These are phyloP conservation scores for Lasius fuliginosus DNA, from an alignment of 2,888 invertebrate species.

Conservation along the genomic window DNA sequence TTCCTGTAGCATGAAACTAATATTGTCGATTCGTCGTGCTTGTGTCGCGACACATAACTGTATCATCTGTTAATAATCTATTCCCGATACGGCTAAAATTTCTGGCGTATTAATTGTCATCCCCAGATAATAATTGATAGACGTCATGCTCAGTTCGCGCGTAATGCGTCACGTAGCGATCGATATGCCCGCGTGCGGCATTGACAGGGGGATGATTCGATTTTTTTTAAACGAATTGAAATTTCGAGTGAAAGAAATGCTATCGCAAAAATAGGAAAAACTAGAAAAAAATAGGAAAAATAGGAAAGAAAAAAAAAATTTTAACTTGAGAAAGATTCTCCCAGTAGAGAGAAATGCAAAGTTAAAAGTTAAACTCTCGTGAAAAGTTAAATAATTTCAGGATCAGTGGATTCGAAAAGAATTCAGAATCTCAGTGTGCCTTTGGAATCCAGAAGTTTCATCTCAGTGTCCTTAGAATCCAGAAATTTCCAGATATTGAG, in stretches of 20 bases:
- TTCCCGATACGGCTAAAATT: constrained; percentile 30
- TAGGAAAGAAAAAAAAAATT: background rate
- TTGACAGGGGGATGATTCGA: constrained; percentile 14
- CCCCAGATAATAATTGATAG: constrained; percentile 56
- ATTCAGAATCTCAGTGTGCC: background rate
- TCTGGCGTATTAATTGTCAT: constrained; percentile 56
- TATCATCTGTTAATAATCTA: constrained; percentile 56
- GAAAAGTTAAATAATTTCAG: background rate
- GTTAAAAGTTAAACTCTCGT: background rate
- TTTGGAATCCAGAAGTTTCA: background rate
- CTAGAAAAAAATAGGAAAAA: background rate
- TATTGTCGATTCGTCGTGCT: constrained; percentile 35
- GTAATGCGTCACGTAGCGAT: constrained; percentile 39
- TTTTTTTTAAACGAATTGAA: constrained; percentile 38
- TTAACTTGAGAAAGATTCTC: background rate
- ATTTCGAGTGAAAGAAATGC: background rate
- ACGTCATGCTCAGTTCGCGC: constrained; percentile 49
- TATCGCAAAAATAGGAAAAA: background rate
- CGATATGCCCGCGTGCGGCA: background rate
- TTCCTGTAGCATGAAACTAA: constrained; percentile 33
- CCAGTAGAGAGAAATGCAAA: background rate
- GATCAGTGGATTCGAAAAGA: background rate
- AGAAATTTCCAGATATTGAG: background rate
- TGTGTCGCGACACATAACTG: constrained; percentile 31
- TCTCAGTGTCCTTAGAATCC: background rate